Evolutionary conservation across 1,140 invertebrate species (phyloP).

Genomic region (Macrobrachium rosenbergii): DNA sequence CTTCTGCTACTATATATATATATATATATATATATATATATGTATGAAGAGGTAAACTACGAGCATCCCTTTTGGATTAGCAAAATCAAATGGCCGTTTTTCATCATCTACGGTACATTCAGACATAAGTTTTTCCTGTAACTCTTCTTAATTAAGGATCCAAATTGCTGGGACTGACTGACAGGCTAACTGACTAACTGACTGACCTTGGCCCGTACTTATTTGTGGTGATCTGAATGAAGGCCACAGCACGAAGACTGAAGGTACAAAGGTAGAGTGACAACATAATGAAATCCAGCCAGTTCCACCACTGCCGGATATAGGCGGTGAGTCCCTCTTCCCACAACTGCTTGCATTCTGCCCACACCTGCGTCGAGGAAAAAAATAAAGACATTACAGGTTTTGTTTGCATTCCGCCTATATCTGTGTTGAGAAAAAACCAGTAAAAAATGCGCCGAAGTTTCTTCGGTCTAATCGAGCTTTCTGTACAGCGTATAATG

Average conservation of each 20-base stretch:
- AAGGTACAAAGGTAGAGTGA: conserved; percentile 75
- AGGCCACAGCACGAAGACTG: conserved; percentile 74
- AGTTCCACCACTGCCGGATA: conserved; percentile 76
- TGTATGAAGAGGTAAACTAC: background rate
- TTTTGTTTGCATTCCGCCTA: background rate
- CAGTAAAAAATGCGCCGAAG: too few species aligned
- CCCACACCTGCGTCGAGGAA: conserved; percentile 71
- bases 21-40: background rate
- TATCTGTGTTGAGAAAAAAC: too few species aligned
- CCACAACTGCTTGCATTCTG: conserved; percentile 76
- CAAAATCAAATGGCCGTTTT: background rate
- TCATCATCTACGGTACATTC: too few species aligned
- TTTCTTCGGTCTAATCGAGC: too few species aligned
- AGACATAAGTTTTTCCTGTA: too few species aligned
- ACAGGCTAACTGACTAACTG: too few species aligned
- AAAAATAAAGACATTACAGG: background rate
- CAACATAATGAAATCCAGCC: conserved; percentile 76
- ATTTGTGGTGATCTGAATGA: conserved; percentile 70
- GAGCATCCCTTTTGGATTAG: too few species aligned
- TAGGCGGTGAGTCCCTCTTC: conserved; percentile 75
- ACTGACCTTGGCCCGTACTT: conserved; percentile 65
- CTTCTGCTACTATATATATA: too few species aligned
- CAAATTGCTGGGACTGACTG: too few species aligned
- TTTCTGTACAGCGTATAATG: too few species aligned
- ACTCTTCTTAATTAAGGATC: too few species aligned